Percentiles rank a stretch among this genome's conserved stretches.
Evolutionary conservation across 2,797 vertebrate genomes (phyloP).

Genomic region (Anabas testudineus): DNA sequence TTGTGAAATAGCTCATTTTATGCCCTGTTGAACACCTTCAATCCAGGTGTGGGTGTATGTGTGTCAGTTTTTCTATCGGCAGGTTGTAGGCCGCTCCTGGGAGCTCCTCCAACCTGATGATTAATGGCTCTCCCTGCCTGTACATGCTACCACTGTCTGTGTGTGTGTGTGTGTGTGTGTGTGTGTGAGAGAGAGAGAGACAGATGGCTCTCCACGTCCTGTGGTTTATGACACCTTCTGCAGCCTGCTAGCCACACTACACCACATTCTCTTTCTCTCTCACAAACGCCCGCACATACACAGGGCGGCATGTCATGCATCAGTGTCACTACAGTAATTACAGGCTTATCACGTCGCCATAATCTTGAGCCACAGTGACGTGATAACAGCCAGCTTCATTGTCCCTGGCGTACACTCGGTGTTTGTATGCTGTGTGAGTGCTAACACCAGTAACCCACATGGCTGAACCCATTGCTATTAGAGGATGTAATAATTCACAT

Average conservation of each 20-base stretch:
- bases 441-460: conserved; percentile 45
- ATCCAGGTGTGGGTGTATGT: conserved; percentile 45
- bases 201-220: conserved; percentile 84
- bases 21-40: conserved; percentile 56
- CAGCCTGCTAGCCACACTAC: conserved; percentile 68
- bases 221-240: conserved; percentile 81
- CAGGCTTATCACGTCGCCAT: conserved; percentile 78
- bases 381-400: conserved; percentile 75
- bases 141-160: conserved; percentile 69
- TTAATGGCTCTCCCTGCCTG: conserved; percentile 80
- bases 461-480: conserved; percentile 18
- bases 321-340: conserved; percentile 81
- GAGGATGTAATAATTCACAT: conserved; percentile 40
- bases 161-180: conserved; percentile 33
- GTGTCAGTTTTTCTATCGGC: conserved; percentile 67
- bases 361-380: conserved; percentile 76
- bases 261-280: conserved; percentile 45
- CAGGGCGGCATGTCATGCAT: conserved; percentile 69
- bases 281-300: conserved; percentile 28
- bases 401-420: conserved; percentile 51
- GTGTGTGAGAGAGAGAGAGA: conserved; percentile 49
- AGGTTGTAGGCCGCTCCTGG: conserved; percentile 63
- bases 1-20: conserved; percentile 72
- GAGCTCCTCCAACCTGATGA: conserved; percentile 76
- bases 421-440: conserved; percentile 52